A percentile compares a stretch with the other conserved stretches of the same genome.
Conservation (phyloP, 2,113 vertebrate genomes). For the Budorcas taxicolor region DNA sequence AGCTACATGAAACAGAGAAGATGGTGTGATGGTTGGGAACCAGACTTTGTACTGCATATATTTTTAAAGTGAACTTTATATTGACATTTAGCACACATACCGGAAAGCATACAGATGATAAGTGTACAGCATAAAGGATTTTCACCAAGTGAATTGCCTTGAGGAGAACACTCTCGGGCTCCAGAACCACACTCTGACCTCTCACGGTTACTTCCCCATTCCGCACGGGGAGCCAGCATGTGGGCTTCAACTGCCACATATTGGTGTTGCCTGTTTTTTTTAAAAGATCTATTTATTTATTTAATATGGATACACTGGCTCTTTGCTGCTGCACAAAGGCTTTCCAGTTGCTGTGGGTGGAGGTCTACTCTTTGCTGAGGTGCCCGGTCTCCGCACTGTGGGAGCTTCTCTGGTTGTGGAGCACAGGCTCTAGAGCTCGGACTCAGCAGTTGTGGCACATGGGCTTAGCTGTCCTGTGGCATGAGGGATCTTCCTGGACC, state of each 20-base stretch:
- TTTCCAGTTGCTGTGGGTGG: background rate
- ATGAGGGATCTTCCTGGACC: background rate
- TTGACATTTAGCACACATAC: background rate
- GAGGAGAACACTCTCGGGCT: background rate
- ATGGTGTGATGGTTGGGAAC: background rate
- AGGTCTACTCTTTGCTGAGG: background rate
- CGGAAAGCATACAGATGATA: background rate
- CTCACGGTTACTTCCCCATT: background rate
- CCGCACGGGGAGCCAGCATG: rapidly evolving
- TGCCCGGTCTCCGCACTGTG: rapidly evolving
- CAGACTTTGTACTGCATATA: background rate
- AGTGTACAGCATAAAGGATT: background rate
- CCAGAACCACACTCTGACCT: background rate
- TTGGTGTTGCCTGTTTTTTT: background rate
- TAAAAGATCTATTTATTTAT: background rate
- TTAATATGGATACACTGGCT: background rate
- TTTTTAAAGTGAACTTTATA: background rate
- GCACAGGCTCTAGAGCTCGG: rapidly evolving
- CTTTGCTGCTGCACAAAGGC: background rate
- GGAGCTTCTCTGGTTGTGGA: background rate
- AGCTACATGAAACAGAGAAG: background rate
- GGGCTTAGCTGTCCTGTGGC: background rate
- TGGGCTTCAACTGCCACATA: background rate
- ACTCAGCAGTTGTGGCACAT: background rate
- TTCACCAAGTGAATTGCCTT: background rate